phyloP scores from a whole-genome alignment of 1,140 invertebrate species.

The Chironomus striatipennis region DNA sequence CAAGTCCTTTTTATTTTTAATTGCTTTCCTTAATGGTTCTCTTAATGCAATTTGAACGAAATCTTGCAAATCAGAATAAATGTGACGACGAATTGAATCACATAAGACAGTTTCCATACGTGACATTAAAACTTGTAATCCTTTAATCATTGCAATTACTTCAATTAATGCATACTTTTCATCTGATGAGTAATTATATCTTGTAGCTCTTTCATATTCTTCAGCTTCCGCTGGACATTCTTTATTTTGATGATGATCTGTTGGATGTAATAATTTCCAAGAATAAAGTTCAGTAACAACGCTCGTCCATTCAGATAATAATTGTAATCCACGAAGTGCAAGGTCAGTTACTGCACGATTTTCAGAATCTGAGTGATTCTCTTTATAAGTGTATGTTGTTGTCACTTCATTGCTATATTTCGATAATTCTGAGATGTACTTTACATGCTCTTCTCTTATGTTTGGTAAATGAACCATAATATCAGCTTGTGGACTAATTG shows the following conservation, averaged over 20 bases:
- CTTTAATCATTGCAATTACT: slow-evolving; percentile 99
- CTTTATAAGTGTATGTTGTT: slow-evolving; percentile 88
- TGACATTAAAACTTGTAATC: slow-evolving; percentile 93
- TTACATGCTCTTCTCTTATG: slow-evolving; percentile 94
- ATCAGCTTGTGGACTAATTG: slow-evolving; percentile 86
- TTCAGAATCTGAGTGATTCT: slow-evolving; percentile 84
- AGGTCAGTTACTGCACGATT: slow-evolving; percentile 89
- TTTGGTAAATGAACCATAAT: slow-evolving; percentile 91
- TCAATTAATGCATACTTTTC: slow-evolving; percentile 98
- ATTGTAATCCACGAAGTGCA: slow-evolving; percentile 82
- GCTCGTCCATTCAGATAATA: slow-evolving; percentile 94
- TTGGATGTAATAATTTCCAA: slow-evolving; percentile 97
- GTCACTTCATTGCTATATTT: slow-evolving; percentile 90
- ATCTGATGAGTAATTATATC: slow-evolving; percentile 95
- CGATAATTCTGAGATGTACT: slow-evolving; percentile 94
- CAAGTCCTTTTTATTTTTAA: slow-evolving; percentile 97
- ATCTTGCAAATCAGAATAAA: slow-evolving; percentile 95
- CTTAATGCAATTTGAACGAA: slow-evolving; percentile 88
- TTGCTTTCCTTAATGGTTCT: slow-evolving; percentile 91
- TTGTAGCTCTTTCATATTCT: slow-evolving; percentile 96
- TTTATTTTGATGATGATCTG: slow-evolving; percentile 93
- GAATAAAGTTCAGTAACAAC: slow-evolving; percentile 96
- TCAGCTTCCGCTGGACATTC: slow-evolving; percentile 95
- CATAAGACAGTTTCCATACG: slow-evolving; percentile 97
- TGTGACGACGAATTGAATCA: slow-evolving; percentile 87